Evolutionary conservation across 2,888 invertebrate genomes (phyloP), one percentile per base, ranked within the genome.

Genomic region (Mylabris sibirica): DNA sequence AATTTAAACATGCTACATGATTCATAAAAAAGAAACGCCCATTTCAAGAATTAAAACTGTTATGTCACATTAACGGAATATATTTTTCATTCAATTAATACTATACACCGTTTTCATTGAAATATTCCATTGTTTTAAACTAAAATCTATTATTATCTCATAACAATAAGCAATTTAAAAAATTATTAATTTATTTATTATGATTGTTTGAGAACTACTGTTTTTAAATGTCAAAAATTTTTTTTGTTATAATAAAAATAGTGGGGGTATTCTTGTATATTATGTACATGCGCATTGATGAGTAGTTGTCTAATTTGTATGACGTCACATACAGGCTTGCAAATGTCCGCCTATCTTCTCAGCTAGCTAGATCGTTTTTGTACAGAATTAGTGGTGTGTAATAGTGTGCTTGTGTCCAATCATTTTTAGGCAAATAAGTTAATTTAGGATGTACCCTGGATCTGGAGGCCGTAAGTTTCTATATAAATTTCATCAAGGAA

Each of bases 341-440:
- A 85, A 85, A 85, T 85, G 85, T 84, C 85, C 79, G 85, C 83
- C 83, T 77, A 76, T 74, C 82, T 82, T 82, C 79, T 78, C 81
- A 81, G 82, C 75, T 74, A 80, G 79, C 76, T 78, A 82, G 78
- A 80, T 78, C 80, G 77, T 79, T 82, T 82, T 80, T 75, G 72
- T 74, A 71, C 74, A 72, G 68, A 79, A 78, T 74, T 81, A 81
- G 81, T 83, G 81, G 83, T 82, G 84, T 82, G 81, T 80, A 80
- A 75, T 77, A 64, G 82, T 83, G 83, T 83, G 82, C 79, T 79
- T 81, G 83, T 84, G 82, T 81, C 80, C 76, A 76, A 74, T 77
- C 80, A 77, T 78, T 64, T 81, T 78, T 69, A 78, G 76, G 68
- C 78, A 76, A 83, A 76, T 71, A 49, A 49, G 49, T 49, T 49